Evolutionary conservation across 2,113 vertebrate genomes (phyloP).

Genomic region (Urocitellus parryii): DNA sequence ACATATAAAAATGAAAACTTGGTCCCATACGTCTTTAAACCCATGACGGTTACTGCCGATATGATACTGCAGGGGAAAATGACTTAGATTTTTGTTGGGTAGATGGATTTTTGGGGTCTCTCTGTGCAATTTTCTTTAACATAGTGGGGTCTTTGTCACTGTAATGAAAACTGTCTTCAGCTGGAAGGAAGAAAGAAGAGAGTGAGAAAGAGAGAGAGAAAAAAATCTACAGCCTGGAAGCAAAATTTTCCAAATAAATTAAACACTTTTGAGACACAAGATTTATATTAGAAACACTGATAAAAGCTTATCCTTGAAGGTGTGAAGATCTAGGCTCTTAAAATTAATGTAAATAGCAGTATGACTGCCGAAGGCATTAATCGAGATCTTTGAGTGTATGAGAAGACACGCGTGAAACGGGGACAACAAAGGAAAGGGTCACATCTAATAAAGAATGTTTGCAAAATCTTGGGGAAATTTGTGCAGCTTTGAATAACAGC

Average conservation of each 20-base stretch:
- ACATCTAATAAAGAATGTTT: constrained; percentile 65
- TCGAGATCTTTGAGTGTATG: constrained; percentile 49
- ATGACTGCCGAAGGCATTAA: constrained; percentile 34
- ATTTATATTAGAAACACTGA: constrained; percentile 83
- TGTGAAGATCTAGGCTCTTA: constrained; percentile 62
- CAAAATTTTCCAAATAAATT: constrained; percentile 81
- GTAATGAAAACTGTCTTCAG: constrained; percentile 77
- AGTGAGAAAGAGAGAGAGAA: constrained; percentile 36
- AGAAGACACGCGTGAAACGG: not conserved
- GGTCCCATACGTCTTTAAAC: constrained; percentile 80
- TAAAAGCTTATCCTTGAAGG: constrained; percentile 78
- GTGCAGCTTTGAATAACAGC: constrained; percentile 36
- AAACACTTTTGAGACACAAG: constrained; percentile 72
- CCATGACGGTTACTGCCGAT: constrained; percentile 78
- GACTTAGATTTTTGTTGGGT: constrained; percentile 72
- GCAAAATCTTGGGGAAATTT: constrained; percentile 55
- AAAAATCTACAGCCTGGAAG: constrained; percentile 60
- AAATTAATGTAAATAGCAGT: constrained; percentile 79
- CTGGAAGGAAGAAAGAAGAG: not conserved
- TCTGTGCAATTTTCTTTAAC: constrained; percentile 80
- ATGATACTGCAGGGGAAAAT: constrained; percentile 76
- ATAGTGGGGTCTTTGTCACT: constrained; percentile 76
- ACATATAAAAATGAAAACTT: constrained; percentile 79
- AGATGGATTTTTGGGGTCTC: constrained; percentile 75
- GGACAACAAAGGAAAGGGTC: constrained; percentile 51